Evolutionary conservation across 2,888 invertebrate genomes (phyloP).

Genomic region (Alitta virens): DNA sequence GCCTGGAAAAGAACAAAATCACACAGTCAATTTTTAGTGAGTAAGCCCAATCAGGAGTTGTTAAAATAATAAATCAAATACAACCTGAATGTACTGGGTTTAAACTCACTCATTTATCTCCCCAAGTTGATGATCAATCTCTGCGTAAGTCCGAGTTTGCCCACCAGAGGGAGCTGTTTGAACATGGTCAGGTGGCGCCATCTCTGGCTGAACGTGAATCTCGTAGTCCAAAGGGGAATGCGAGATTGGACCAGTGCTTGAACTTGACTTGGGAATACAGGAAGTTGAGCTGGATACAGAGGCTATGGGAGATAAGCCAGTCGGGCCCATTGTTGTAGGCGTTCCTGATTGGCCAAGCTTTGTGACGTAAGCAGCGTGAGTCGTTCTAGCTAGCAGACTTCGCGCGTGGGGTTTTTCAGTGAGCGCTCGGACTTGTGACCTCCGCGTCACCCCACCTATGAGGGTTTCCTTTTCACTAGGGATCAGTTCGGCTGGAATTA

Average conservation of each 20-base stretch:
- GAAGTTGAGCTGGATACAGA: slow-evolving; percentile 41
- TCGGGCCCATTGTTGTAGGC: background rate
- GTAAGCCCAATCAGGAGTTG: no score
- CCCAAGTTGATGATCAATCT: slow-evolving; percentile 47
- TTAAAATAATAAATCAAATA: background rate
- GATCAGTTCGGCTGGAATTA: no score
- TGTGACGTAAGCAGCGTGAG: background rate
- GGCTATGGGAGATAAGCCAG: slow-evolving; percentile 37
- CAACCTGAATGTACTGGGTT: background rate
- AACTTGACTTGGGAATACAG: slow-evolving; percentile 44
- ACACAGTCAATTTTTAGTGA: no score
- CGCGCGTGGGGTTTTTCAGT: no score
- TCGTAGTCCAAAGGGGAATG: slow-evolving; percentile 37
- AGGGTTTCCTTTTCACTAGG: no score
- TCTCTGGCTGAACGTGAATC: slow-evolving; percentile 22
- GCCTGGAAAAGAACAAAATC: slow-evolving; percentile 37
- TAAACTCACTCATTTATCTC: slow-evolving; percentile 43
- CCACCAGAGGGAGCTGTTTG: no score
- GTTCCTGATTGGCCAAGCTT: background rate
- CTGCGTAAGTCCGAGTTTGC: slow-evolving; percentile 11
- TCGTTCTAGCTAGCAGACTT: no score
- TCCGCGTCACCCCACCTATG: no score
- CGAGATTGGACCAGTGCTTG: slow-evolving; percentile 34
- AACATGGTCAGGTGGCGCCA: no score
- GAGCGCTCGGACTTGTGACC: no score